Percentiles rank a stretch among this genome's conserved stretches.
phyloP scores from a whole-genome alignment of 1,140 invertebrate species.

The Plodia interpunctella region DNA sequence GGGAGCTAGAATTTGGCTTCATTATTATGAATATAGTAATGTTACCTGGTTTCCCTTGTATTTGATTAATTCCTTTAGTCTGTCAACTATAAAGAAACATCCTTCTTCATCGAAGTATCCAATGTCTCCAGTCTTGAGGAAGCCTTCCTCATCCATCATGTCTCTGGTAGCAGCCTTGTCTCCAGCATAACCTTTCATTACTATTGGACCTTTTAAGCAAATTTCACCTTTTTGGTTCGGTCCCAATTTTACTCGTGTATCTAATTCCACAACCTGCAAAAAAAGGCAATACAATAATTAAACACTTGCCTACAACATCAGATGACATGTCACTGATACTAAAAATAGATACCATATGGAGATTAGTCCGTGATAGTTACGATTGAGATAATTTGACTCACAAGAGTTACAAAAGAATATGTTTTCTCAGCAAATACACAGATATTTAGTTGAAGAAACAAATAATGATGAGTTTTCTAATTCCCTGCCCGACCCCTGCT shows the following conservation, averaged over 20 bases:
- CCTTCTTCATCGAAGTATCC: constrained; percentile 82
- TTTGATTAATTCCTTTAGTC: constrained; percentile 87
- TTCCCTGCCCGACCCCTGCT: no score
- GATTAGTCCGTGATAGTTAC: no score
- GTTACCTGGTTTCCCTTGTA: constrained; percentile 74
- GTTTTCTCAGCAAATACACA: no score
- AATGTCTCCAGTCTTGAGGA: constrained; percentile 84
- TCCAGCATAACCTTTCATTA: constrained; percentile 83
- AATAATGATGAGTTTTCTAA: no score
- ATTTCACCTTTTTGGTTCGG: constrained; percentile 79
- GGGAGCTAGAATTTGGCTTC: no score
- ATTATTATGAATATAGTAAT: constrained; percentile 19
- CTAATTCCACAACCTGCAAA: constrained; percentile 77
- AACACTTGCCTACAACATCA: no score
- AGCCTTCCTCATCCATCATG: constrained; percentile 77
- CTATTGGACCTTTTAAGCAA: constrained; percentile 77
- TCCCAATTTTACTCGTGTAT: constrained; percentile 76
- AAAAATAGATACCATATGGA: no score
- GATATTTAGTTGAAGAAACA: no score
- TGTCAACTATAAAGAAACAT: constrained; percentile 82
- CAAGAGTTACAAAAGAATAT: no score
- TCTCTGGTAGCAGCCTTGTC: constrained; percentile 79
- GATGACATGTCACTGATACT: no score
- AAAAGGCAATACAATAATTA: no score
- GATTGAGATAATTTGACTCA: no score